phyloP scores from a whole-genome alignment of 2,113 vertebrate genomes.

The Glareola pratincola region DNA sequence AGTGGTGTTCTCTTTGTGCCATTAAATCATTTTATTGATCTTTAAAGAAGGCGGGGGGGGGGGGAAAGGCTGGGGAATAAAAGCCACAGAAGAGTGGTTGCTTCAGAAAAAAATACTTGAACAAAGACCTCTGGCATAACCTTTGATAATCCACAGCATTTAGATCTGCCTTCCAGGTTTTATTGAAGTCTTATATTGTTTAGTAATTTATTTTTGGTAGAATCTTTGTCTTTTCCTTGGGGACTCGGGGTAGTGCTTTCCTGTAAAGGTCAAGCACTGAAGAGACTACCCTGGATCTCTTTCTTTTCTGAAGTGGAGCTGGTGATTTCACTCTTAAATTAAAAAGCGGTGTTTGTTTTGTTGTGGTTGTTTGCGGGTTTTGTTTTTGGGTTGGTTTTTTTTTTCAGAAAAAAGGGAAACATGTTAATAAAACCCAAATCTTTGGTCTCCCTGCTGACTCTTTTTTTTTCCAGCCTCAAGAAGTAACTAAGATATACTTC shows the following conservation, averaged over 20 bases:
- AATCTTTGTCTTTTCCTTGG: slow-evolving; percentile 17
- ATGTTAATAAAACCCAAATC: background rate
- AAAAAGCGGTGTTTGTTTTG: background rate
- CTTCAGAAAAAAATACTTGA: background rate
- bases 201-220: slow-evolving; percentile 43
- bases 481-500: background rate
- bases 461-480: background rate
- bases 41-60: background rate
- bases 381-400: too few species aligned
- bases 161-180: background rate
- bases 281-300: background rate
- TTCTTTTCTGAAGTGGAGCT: background rate
- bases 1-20: background rate
- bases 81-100: background rate
- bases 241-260: slow-evolving; percentile 24
- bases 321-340: background rate
- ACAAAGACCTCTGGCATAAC: background rate
- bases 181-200: slow-evolving; percentile 47
- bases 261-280: slow-evolving; percentile 2
- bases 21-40: background rate
- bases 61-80: background rate
- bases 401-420: background rate
- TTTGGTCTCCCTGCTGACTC: background rate
- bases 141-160: background rate
- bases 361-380: too few species aligned